Base-by-base conservation (phyloP, 2,113 vertebrate species). In the Perognathus longimembris region DNA sequence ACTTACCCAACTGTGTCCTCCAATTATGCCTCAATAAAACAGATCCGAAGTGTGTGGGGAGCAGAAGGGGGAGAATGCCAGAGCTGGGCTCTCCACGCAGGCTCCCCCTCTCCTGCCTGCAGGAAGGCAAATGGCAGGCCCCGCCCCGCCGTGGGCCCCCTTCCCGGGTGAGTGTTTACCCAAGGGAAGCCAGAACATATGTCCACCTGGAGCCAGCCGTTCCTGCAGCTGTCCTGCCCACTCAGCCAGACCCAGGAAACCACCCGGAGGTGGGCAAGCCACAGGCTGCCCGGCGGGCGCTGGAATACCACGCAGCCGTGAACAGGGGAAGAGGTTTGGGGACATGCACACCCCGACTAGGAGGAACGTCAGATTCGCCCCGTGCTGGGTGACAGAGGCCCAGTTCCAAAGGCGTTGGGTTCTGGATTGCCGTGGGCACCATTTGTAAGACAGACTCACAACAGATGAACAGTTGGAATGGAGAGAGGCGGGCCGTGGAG, bases 61-160 rank as follows among this genome's bases (percentile, higher is more conserved):
- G 50, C 11, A 28, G 28, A 3, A 28, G 50, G 14, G 50, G 17
- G 50, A 4, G 17, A 17, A 18, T 15, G 15, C 32, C 59, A 34
- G 21, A 24, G 73, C 66, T 24, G 3, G 1, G 10, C 69, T 21
- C 26, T 1, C 3, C 63, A 45, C 6, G 0, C 14, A 1, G n/a
- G 32, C 67, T 4, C 24, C 15, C 34, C n/a, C 3, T 1, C 1
- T 9, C 30, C 45, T 0, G 40, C 86, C 14, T 12, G 22, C 9
- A 40, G 22, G 66, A 36, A 74, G 5, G 36, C 66, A 75, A 34
- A 69, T 15, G 67, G 63, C 3, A 5, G n/a, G n/a, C n/a, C n/a
- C n/a, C n/a, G n/a, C n/a, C n/a, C n/a, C n/a, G n/a, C n/a, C n/a
- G n/a, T n/a, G n/a, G n/a, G n/a, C n/a, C n/a, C n/a, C n/a, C 87